Conservation (phyloP, 2,888 invertebrate genomes). For the Tipula helvola region DNA sequence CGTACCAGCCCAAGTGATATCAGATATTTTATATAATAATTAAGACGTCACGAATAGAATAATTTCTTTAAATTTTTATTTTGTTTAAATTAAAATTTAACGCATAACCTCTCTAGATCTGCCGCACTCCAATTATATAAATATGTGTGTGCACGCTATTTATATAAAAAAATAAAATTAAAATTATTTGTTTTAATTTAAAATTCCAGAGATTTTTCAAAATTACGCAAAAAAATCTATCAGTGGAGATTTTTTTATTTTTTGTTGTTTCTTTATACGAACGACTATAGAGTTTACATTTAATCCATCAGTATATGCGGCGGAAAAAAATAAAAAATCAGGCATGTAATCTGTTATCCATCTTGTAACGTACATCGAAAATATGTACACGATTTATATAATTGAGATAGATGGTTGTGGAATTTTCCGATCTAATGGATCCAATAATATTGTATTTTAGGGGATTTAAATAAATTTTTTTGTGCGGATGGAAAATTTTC, state of each 20-base stretch:
- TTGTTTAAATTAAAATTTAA: not conserved
- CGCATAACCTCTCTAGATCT: not conserved
- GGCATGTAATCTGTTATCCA: constrained; percentile 4
- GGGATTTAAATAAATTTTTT: not conserved
- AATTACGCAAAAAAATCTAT: not conserved
- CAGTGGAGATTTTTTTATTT: not conserved
- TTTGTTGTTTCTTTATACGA: not conserved
- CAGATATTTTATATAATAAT: not conserved
- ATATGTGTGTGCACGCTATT: not conserved
- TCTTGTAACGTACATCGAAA: not conserved
- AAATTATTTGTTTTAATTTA: not conserved
- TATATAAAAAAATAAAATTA: not conserved
- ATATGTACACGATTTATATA: not conserved
- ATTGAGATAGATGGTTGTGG: not conserved
- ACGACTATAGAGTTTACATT: not conserved
- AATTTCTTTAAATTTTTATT: not conserved
- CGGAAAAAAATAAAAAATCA: not conserved
- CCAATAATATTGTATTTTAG: not conserved
- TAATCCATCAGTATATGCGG: not conserved
- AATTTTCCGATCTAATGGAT: not conserved
- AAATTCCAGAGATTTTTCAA: not conserved
- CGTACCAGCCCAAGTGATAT: not conserved
- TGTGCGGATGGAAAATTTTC: not conserved
- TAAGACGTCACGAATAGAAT: not conserved
- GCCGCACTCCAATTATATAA: not conserved